Base-by-base conservation (phyloP, 1,140 invertebrate species). In the Sminthurides bifidus region DNA sequence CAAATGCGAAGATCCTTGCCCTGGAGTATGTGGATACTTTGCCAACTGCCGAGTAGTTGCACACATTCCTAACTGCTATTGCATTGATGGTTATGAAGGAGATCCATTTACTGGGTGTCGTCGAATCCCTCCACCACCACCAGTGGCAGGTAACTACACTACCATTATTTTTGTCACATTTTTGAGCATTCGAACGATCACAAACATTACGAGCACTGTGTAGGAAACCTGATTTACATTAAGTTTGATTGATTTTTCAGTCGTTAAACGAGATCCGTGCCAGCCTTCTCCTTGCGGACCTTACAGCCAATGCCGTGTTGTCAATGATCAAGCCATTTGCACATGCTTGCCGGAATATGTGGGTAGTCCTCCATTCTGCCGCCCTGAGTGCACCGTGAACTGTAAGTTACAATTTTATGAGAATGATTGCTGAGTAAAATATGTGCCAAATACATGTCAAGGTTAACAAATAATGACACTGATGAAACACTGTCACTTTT, bases 1-100 rank as follows among this genome's bases (percentile, higher is more conserved):
- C 65, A 87, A 88, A 74, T 90, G 86, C 66, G 71, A 77, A 40
- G 79, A 87, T 72, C 85, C 85, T 5, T 89, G 86, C 65, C 77
- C 79, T 35, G 82, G 81, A 46, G 48, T 52, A 30, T 93, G 89
- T 65, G 66, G 70, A 15, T 66, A 69, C 21, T 64, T 66, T 78
- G 69, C 85, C 1, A 68, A 79, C 66, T 86, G 84, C 68, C 74
- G 75, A 59, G 82, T 85, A 2, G 70, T 82, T 5, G 84, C 83
- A 69, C 85, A 87, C 68, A 79, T 80, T 33, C 77, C 83, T 0
- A 79, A 78, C 41, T 86, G 84, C 68, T 77, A 74, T 50, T 86
- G 84, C 64, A 70, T 73, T 33, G 63, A 66, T 60, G 79, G 77
- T 17, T 83, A 78, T 64, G 83, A 79, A 46, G 84, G 84, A 50